Evolutionary conservation across 2,113 vertebrate species (phyloP).

Genomic region (Callipepla californica): DNA sequence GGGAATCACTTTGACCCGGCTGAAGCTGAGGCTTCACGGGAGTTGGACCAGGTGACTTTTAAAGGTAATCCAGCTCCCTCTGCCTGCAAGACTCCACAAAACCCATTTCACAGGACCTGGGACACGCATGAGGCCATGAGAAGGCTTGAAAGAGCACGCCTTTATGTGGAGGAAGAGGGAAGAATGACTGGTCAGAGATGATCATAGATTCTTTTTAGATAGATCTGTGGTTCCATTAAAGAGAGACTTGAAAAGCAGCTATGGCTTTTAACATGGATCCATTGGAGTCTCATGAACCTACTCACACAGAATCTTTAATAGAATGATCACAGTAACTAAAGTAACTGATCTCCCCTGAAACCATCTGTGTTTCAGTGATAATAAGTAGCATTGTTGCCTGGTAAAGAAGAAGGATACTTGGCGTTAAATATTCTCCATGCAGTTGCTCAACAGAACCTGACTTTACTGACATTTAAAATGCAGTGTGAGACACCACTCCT

Average conservation of each 20-base stretch:
- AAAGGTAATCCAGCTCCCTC: not conserved
- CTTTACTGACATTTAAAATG: constrained; percentile 29
- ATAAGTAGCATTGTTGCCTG: rapidly evolving
- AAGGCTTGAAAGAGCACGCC: not conserved
- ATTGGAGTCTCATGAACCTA: not conserved
- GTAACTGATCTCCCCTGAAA: not conserved
- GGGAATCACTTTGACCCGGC: too few species aligned
- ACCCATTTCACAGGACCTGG: not conserved
- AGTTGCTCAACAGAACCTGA: not conserved
- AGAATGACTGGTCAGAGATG: not conserved
- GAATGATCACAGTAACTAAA: not conserved
- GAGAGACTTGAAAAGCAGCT: not conserved
- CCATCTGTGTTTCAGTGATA: not conserved
- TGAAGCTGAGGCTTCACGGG: too few species aligned
- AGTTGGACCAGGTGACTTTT: too few species aligned
- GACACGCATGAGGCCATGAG: not conserved
- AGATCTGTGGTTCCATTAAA: not conserved
- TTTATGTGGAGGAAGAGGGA: not conserved
- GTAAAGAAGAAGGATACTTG: not conserved
- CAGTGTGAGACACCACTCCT: not conserved
- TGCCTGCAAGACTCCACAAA: not conserved
- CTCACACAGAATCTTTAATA: not conserved
- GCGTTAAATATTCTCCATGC: not conserved
- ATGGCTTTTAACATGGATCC: not conserved
- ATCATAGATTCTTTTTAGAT: not conserved